Percentiles rank a stretch among this genome's conserved stretches.
phyloP scores from a whole-genome alignment of 2,113 vertebrate species.

The Thamnaconus septentrionalis region DNA sequence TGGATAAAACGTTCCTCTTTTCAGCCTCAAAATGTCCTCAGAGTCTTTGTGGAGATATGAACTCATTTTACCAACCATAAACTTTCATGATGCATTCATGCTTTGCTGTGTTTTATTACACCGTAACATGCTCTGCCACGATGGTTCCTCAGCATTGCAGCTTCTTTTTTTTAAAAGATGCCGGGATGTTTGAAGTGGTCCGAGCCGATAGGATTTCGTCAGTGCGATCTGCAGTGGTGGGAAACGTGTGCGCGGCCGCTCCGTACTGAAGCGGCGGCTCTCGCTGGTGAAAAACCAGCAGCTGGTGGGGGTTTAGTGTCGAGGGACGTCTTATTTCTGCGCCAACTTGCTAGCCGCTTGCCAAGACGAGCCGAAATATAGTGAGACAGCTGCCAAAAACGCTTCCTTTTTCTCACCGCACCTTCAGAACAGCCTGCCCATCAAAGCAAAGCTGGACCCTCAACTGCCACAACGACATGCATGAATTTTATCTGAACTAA shows the following conservation, averaged over 20 bases:
- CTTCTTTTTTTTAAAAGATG: too few species aligned
- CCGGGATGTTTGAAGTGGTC: too few species aligned
- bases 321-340: conserved; percentile 31
- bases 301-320: conserved; percentile 59
- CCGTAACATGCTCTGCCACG: too few species aligned
- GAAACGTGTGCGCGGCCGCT: conserved; percentile 35
- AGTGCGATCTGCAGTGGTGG: conserved; percentile 1
- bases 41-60: too few species aligned
- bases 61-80: too few species aligned
- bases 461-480: conserved; percentile 10
- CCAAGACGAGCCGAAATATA: conserved; percentile 35
- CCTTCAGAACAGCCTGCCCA: conserved; percentile 39
- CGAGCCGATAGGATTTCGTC: too few species aligned
- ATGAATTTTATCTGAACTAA: conserved; percentile 26
- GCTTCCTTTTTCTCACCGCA: conserved; percentile 41
- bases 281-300: conserved; percentile 46
- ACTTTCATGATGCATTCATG: too few species aligned
- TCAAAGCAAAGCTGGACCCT: conserved; percentile 28
- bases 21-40: too few species aligned
- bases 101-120: too few species aligned
- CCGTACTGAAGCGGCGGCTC: conserved; percentile 23
- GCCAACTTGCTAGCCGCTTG: conserved; percentile 36
- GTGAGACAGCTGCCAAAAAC: conserved; percentile 25
- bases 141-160: too few species aligned
- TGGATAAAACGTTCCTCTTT: too few species aligned